Conservation (phyloP, 2,113 vertebrate genomes). For the Atrichornis clamosus region DNA sequence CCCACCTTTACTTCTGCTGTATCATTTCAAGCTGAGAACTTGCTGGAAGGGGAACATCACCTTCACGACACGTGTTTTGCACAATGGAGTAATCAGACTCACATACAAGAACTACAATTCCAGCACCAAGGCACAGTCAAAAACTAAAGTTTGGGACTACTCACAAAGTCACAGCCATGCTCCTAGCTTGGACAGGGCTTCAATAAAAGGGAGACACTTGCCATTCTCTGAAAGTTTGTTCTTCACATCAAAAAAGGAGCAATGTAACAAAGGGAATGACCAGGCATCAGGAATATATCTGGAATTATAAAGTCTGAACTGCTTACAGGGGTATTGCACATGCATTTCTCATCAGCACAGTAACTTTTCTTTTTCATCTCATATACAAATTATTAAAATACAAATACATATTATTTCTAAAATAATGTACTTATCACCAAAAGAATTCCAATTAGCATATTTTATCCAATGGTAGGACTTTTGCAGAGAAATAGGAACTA, state of each 20-base stretch:
- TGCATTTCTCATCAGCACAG: neutral
- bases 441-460: neutral
- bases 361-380: neutral
- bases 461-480: neutral
- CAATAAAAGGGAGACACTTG: neutral
- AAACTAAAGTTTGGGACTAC: neutral
- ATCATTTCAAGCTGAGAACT: neutral
- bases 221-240: neutral
- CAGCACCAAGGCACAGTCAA: neutral
- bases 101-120: neutral
- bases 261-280: neutral
- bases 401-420: neutral
- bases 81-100: neutral
- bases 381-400: no score
- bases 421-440: neutral
- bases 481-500: neutral
- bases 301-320: neutral
- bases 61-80: neutral
- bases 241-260: neutral
- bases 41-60: neutral
- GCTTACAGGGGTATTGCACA: neutral
- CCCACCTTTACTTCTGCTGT: neutral
- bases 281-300: neutral
- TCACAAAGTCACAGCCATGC: neutral
- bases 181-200: neutral